Base-by-base conservation (phyloP, 2,797 vertebrate species). In the Pseudomugil gertrudae region DNA sequence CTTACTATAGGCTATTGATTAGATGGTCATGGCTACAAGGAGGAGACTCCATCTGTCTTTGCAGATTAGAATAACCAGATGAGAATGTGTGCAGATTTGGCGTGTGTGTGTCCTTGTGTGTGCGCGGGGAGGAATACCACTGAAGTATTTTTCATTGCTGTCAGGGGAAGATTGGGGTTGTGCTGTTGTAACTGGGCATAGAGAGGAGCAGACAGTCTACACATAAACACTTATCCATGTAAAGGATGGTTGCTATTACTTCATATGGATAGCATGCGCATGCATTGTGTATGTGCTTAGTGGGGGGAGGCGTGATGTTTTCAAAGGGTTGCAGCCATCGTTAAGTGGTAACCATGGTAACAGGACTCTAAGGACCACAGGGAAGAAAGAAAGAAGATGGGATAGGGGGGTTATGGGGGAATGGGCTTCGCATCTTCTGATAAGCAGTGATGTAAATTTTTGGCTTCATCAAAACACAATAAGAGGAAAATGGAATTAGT, bases 341-440 rank as follows among this genome's bases (percentile, higher is more conserved):
- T 78, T 87, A 76, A 80, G 64, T 0, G 8, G 90, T 91, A 87
- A 83, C 90, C 84, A 91, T 91, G 81, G 91, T 61, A 90, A 92
- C 90, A 69, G 66, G 86, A 86, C 84, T 84, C 85, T 74, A 68
- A 83, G 84, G 82, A 86, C 84, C 78, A 87, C 84, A 83, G 85
- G 72, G 82, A 84, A 68, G 66, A 57, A 64, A 56, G 55, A 70
- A 60, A 63, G 57, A 24, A 45, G 69, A 21, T 43, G 50, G n/a
- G 23, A n/a, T 59, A 57, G 40, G 68, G 76, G n/a, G 19, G 70
- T 82, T 48, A 78, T 47, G 32, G 70, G 76, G 80, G 29, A 5
- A 29, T 0, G 33, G 54, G 65, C 56, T 65, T 59, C 85, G 83
- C 52, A 75, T 81, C 79, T 59, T 23, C 54, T 59, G 85, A 90